Base-by-base conservation (phyloP, 2,113 vertebrate genomes). In the Cynocephalus volans region DNA sequence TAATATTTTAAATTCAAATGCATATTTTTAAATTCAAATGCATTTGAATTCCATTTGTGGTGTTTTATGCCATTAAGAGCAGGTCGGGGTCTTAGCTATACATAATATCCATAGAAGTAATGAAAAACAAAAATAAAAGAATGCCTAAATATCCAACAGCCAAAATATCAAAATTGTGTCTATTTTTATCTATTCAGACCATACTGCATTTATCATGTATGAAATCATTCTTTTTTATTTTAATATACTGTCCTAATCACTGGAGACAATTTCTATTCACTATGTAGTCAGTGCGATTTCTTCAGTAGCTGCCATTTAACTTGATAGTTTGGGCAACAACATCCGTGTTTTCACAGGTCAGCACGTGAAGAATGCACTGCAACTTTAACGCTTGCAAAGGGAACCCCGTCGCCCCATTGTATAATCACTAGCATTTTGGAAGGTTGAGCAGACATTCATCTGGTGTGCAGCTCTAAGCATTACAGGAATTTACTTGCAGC, bases 401-500 rank as follows among this genome's bases (percentile, higher is more conserved):
- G 89, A 95, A 95, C 45, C 73, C 93, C 60, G 81, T 81, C 94
- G 84, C 80, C 15, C 50, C 90, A 60, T 70, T 75, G 69, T 82
- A 64, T 95, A 97, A 85, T 93, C 90, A 54, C 45, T 50, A 64
- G 48, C 75, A 50, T 95, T 97, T 97, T 89, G 94, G 52, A 50
- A 96, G 93, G 65, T 87, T 96, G 36, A 97, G 84, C 62, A 95
- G 96, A 97, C 98, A 95, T 69, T 73, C 12, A 95, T 96, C 87
- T 77, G 92, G 8, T 79, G 5, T 26, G 60, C 0, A 0, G 10
- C 88, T 85, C 82, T 92, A 94, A 97, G 93, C 88, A 95, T 98
- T 98, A 90, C 80, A 54, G 76, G 58, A 97, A 96, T 96, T 90
- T 79, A 56, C 96, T 98, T 98, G 95, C 88, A 72, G 33, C 92